Base-by-base conservation (phyloP, 2,797 vertebrate species). In the Pelodytes ibericus region DNA sequence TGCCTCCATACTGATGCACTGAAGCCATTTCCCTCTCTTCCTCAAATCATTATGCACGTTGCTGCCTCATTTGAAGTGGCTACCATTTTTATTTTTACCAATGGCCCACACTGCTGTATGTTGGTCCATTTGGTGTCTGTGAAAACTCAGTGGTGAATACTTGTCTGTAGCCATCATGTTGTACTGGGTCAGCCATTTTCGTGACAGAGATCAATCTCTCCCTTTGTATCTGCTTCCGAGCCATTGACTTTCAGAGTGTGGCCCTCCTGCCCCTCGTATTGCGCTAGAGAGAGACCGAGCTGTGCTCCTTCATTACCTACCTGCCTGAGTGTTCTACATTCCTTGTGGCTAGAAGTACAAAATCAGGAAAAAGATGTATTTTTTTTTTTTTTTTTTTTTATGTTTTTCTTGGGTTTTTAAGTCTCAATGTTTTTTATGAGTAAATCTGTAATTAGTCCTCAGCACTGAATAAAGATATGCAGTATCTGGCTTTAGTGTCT, bases 1-100 rank as follows among this genome's bases (percentile, higher is more conserved):
- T 68, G 76, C 76, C 76, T 79, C 70, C 76, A 68, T 68, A 79
- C 53, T 79, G 61, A 79, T 79, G 76, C 76, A 79, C 76, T 79
- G 76, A 79, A 73, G 70, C 76, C 76, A 79, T 72, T 53, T 39
- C 53, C 75, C 69, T 27, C 69, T 27, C 44, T 53, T 29, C 44
- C 76, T 18, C 16, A 9, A 4, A 18, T 44, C 41, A 44, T 68
- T 18, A 53, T 61, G 71, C 76, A 79, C 70, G 62, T 72, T 62
- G 76, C 44, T 68, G 70, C 76, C 76, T 79, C 76, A 56, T 69
- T 78, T 78, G 26, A 25, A 25, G 69, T 27, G 53, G 75, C 44
- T 24, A 31, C 44, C 63, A 67, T 25, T 49, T 39, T 26, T 10
- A 53, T 10, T 44, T 10, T 6, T 8, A 39, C 7, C 64, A 56